A percentile compares a stretch with the other conserved stretches of the same genome.
These are phyloP conservation scores for Pholis gunnellus DNA, from an alignment of 2,113 vertebrate genomes.

Conservation along the genomic window DNA sequence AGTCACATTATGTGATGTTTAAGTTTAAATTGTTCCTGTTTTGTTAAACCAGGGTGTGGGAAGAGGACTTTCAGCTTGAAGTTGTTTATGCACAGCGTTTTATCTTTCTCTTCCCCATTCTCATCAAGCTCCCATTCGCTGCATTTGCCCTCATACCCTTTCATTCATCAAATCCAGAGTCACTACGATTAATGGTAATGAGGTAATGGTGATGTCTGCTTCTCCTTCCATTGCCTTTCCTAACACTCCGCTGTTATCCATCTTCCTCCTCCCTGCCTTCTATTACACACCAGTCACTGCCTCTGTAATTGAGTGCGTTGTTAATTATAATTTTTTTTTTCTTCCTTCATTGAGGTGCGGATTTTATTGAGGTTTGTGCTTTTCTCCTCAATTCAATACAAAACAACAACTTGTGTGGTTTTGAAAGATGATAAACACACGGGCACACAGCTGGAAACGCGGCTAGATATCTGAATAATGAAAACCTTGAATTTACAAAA, in stretches of 20 bases:
- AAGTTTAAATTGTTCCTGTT: neutral
- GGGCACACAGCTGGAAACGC: neutral
- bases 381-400: neutral
- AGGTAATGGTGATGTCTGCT: slow-evolving; percentile 54
- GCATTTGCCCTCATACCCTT: slow-evolving; percentile 20
- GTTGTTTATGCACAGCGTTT: slow-evolving; percentile 13
- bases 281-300: slow-evolving; percentile 26
- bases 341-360: neutral
- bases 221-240: slow-evolving; percentile 34
- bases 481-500: neutral
- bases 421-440: neutral
- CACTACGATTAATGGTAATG: slow-evolving; percentile 50
- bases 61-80: neutral
- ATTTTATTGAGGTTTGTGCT: neutral
- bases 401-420: neutral
- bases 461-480: too few species aligned
- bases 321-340: slow-evolving; percentile 24
- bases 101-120: slow-evolving; percentile 7
- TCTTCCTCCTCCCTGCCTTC: slow-evolving; percentile 40
- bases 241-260: slow-evolving; percentile 28
- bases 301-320: slow-evolving; percentile 36
- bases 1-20: neutral
- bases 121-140: slow-evolving; percentile 15
- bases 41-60: neutral
- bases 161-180: slow-evolving; percentile 48